Evolutionary conservation across 2,888 invertebrate species (phyloP).

Genomic region (Microplitis manilae): DNA sequence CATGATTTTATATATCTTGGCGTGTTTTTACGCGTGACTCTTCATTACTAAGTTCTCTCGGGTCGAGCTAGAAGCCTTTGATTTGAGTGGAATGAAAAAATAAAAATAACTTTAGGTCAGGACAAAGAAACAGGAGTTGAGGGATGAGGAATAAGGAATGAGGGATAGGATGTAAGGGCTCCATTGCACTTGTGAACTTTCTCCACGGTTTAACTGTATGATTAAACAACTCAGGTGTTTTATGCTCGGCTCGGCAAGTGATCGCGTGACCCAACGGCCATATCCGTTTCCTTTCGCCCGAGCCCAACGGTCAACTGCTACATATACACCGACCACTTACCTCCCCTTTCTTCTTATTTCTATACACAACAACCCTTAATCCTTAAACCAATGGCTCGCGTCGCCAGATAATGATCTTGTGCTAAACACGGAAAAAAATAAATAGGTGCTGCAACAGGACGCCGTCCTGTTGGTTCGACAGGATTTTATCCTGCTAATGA

Average conservation of each 20-base stretch:
- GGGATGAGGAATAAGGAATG: no score
- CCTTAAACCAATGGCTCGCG: slow-evolving; percentile 60
- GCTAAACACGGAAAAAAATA: no score
- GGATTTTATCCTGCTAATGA: no score
- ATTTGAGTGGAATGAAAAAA: neutral
- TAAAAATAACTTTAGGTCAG: neutral
- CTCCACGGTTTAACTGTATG: slow-evolving; percentile 52
- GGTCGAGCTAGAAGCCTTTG: no score
- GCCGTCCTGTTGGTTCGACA: no score
- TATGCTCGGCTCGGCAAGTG: slow-evolving; percentile 59
- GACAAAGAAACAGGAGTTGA: neutral
- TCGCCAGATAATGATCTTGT: slow-evolving; percentile 48
- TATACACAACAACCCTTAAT: neutral
- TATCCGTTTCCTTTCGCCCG: slow-evolving; percentile 65
- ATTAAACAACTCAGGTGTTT: slow-evolving; percentile 70
- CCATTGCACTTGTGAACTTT: slow-evolving; percentile 8
- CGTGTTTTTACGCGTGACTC: slow-evolving; percentile 15
- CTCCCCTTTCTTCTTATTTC: neutral
- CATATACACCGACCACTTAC: neutral
- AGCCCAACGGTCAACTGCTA: slow-evolving; percentile 63
- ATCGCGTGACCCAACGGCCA: slow-evolving; percentile 70
- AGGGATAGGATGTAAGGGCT: neutral
- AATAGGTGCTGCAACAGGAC: no score
- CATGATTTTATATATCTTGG: neutral
- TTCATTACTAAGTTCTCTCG: slow-evolving; percentile 28